phyloP scores from a whole-genome alignment of 2,113 vertebrate species.

The Merops nubicus region DNA sequence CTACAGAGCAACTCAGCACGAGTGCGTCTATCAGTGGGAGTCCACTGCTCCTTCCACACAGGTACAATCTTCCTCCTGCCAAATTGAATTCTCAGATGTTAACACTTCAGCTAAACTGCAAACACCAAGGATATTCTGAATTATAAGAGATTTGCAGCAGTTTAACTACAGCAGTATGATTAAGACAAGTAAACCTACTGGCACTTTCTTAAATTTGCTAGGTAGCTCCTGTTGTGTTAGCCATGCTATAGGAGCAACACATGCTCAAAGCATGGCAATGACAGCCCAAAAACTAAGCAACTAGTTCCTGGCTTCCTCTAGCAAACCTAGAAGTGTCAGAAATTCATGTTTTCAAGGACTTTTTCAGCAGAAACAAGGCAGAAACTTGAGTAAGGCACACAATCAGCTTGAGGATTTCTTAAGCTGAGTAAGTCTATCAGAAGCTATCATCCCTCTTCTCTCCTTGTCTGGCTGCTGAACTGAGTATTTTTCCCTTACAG shows the following conservation, averaged over 20 bases:
- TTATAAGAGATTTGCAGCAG: neutral
- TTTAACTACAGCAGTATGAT: neutral
- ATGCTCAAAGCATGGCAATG: neutral
- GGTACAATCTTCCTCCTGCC: neutral
- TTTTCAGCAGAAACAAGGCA: neutral
- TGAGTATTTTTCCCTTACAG: neutral
- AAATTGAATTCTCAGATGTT: neutral
- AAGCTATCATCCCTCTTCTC: neutral
- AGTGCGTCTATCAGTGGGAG: neutral
- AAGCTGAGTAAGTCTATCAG: neutral
- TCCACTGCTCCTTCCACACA: neutral
- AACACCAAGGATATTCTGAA: neutral
- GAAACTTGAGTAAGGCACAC: neutral
- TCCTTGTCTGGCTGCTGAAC: neutral
- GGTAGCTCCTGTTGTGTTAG: neutral
- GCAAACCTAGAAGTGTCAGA: neutral
- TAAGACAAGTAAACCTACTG: neutral
- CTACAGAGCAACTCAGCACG: neutral
- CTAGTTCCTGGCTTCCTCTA: neutral
- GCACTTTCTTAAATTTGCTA: neutral
- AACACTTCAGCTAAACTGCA: constrained; percentile 21
- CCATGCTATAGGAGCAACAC: neutral
- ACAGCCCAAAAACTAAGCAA: neutral
- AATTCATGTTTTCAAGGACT: neutral
- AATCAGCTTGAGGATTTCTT: neutral